A percentile compares a stretch with the other conserved stretches of the same genome.
Evolutionary conservation across 2,113 vertebrate genomes (phyloP).

Genomic region (Seriola aureovittata): DNA sequence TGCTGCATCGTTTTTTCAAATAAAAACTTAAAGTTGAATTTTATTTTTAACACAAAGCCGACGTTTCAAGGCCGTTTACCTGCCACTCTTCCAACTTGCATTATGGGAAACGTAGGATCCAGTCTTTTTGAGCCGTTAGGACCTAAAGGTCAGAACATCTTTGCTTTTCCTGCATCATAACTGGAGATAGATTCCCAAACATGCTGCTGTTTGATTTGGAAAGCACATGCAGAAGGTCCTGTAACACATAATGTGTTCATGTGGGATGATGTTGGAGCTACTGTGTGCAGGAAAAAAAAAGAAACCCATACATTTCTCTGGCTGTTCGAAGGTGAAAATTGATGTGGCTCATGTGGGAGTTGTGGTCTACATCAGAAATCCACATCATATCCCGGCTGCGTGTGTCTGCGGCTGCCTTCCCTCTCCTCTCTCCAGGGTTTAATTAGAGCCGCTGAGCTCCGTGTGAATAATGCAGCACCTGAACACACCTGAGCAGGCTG

Average conservation of each 20-base stretch:
- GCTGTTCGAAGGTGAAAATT: slow-evolving; percentile 19
- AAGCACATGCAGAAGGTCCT: not conserved
- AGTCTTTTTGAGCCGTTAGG: no score
- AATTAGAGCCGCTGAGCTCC: slow-evolving; percentile 53
- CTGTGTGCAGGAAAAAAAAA: not conserved
- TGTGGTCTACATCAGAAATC: slow-evolving; percentile 33
- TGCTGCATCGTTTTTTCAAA: no score
- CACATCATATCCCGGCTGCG: slow-evolving; percentile 15
- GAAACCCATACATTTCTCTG: not conserved
- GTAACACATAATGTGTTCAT: not conserved
- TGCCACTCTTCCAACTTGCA: no score
- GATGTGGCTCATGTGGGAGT: slow-evolving; percentile 23
- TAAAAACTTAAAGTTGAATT: no score
- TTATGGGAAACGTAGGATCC: no score
- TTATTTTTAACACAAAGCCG: no score
- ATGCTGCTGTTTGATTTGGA: not conserved
- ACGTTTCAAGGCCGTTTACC: no score
- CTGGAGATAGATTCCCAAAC: not conserved
- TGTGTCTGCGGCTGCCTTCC: not conserved
- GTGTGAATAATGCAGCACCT: slow-evolving; percentile 61
- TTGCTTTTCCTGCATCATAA: no score
- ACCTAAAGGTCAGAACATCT: no score
- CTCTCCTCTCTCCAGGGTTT: slow-evolving; percentile 51
- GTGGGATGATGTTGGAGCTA: slow-evolving; percentile 6
- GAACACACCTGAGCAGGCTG: slow-evolving; percentile 48